Percentiles rank a stretch among this genome's conserved stretches.
Evolutionary conservation across 1,140 invertebrate genomes (phyloP).

Genomic region (Himalopsyche phryganea): DNA sequence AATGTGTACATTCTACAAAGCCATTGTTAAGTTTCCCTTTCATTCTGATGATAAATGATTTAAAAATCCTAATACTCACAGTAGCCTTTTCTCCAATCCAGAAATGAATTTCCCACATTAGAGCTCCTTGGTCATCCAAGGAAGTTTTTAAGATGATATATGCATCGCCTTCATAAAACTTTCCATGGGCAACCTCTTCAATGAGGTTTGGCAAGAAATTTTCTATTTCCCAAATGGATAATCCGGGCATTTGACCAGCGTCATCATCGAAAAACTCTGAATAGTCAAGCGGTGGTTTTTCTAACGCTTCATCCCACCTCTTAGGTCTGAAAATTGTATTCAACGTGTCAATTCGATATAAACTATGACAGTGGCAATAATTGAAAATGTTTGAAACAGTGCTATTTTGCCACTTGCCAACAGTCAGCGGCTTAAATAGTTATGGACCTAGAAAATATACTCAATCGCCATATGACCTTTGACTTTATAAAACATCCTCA

Average conservation of each 20-base stretch:
- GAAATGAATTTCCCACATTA: constrained; percentile 96
- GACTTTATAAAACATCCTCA: too few relatives aligned
- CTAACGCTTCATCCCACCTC: constrained; percentile 89
- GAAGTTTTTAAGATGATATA: constrained; percentile 95
- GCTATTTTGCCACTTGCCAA: too few relatives aligned
- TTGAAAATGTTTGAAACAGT: too few relatives aligned
- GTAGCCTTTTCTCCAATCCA: constrained; percentile 98
- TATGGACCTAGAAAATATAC: too few relatives aligned
- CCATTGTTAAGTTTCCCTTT: too few relatives aligned
- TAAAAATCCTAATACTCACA: too few relatives aligned
- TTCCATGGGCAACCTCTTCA: constrained; percentile 88
- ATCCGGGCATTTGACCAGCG: constrained; percentile 84
- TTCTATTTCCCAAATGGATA: constrained; percentile 97
- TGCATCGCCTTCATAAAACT: constrained; percentile 99
- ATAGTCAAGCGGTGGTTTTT: constrained; percentile 96
- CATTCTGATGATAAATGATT: too few relatives aligned
- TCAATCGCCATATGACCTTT: constrained; percentile 20
- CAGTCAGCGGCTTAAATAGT: too few relatives aligned
- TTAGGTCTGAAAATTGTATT: constrained; percentile 64
- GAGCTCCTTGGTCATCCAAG: constrained; percentile 78
- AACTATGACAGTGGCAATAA: too few relatives aligned
- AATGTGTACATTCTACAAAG: too few relatives aligned
- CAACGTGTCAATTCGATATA: too few relatives aligned
- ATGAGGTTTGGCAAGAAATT: constrained; percentile 97
- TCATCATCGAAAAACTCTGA: constrained; percentile 99